Evolutionary conservation across 37 sponge, comb jelly and placozoan genomes (phyloP), one percentile per base, ranked within the genome.

Genomic region (Beroe ovata): DNA sequence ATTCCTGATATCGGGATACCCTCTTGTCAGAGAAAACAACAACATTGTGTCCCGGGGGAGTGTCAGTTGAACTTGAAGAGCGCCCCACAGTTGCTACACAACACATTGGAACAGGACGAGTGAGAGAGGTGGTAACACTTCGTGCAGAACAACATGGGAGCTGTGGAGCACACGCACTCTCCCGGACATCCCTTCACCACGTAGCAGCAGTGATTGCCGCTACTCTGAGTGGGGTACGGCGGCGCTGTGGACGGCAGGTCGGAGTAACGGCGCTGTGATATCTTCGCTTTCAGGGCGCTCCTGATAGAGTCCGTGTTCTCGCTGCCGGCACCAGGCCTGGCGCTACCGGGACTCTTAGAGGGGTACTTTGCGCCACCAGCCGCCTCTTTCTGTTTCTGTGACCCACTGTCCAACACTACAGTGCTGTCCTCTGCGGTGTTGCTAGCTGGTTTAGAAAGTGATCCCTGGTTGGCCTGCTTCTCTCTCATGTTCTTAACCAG

Each of bases 171-270:
- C 69, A 66, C 69, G 36, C 69, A 66, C 69, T 66, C 69, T 18
- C 69, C 69, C 69, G 69, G 69, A 32, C 69, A 29, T 30, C 69
- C 69, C 69, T 66, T 66, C 36, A 66, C 69, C 18, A 66, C 69
- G 69, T 66, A 66, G 69, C 69, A 66, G 36, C 69, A 66, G 69
- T 66, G 69, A 18, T 66, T 66, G 36, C 69, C 69, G 69, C 69
- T 66, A 16, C 69, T 66, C 16, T 33, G 69, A 18, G 25, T 66
- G 1, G 69, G 69, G 36, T 66, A 66, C 26, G 21, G 63, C 32
- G 69, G 18, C 2, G 35, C 32, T 0, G 69, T 19, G 36, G 69
- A 66, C 18, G 69, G 69, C 35, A 66, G 25, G 69, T 66, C 69
- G 3, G 69, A 29, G 69, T 66, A 66, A 4, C 69, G 33, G 35